Evolutionary conservation across 1,140 invertebrate species (phyloP), one percentile per base, ranked within the genome.

Genomic region (Goniozus legneri): DNA sequence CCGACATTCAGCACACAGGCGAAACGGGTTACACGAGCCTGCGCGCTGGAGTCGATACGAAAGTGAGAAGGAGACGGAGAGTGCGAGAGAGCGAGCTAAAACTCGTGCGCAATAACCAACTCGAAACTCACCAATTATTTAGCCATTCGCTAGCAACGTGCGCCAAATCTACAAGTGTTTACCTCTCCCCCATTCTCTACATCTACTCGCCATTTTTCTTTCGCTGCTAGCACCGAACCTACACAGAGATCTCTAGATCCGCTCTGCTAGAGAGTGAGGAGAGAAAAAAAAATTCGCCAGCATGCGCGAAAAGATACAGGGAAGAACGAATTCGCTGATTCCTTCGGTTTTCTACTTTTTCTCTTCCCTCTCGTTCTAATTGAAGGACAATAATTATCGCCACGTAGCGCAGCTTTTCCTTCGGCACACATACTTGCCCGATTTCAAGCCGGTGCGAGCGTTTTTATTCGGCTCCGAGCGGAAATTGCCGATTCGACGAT

Each of bases 101-200:
- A n/a, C n/a, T n/a, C n/a, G n/a, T n/a, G n/a, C n/a, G n/a, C 18
- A 30, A 31, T 21, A 49, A 59, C 62, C 56, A 64, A 61, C 57
- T 54, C 55, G 64, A 69, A 67, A 68, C 64, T 73, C 64, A 56
- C 62, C 70, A 75, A 73, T 76, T 73, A 72, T 75, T 74, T 58
- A 65, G 47, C 66, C 66, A 73, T 73, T 75, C 65, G 64, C 58
- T 58, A 60, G 62, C 72, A 74, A 75, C 71, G 71, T 73, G 71
- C 63, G 52, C 65, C 60, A 73, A 73, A 75, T 75, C 70, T 72
- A 73, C 67, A 73, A 76, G 67, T 73, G 67, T 74, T 71, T 73
- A 64, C 58, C 56, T 60, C 56, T 46, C n/a, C 19, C n/a, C 33
- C 4, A 35, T 13, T 13, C 33, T 13, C 33, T 35, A 13, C 33